These are phyloP conservation scores for Hiodon tergisus DNA, from an alignment of 2,113 vertebrate species.

Conservation along the genomic window DNA sequence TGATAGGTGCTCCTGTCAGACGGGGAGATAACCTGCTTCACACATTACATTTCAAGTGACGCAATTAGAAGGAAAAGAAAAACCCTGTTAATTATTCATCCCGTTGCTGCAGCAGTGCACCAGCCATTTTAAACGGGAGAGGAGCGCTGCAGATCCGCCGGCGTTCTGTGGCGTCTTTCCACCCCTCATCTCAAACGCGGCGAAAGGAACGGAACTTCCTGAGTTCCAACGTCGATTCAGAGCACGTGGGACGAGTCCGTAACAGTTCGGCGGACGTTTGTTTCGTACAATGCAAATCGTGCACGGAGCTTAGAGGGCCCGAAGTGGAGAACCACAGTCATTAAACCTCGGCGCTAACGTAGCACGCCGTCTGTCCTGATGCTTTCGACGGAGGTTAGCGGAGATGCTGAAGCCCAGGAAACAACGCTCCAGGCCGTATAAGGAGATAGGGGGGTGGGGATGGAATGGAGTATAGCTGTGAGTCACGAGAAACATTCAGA, in stretches of 20 bases:
- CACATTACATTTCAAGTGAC: slow-evolving; percentile 23
- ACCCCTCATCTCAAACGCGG: not conserved
- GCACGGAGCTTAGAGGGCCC: no score
- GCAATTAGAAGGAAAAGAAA: slow-evolving; percentile 26
- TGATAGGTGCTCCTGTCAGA: not conserved
- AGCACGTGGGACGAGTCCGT: no score
- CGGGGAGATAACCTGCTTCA: slow-evolving; percentile 20
- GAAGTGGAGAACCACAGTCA: no score
- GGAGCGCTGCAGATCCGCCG: not conserved
- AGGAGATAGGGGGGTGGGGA: not conserved
- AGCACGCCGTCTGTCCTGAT: no score
- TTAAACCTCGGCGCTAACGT: no score
- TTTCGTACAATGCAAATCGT: no score
- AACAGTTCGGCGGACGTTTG: no score
- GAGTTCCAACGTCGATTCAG: not conserved
- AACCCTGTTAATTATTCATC: slow-evolving; percentile 29
- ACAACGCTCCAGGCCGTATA: not conserved
- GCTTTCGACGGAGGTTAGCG: not conserved
- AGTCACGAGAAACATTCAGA: slow-evolving; percentile 3
- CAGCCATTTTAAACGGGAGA: not conserved
- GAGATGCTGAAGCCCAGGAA: not conserved
- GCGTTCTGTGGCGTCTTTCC: not conserved
- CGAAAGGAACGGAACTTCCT: not conserved
- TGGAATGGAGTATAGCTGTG: not conserved
- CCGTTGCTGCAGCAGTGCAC: slow-evolving; percentile 12